phyloP scores from a whole-genome alignment of 2,797 vertebrate genomes.

The Pelobates cultripes region DNA sequence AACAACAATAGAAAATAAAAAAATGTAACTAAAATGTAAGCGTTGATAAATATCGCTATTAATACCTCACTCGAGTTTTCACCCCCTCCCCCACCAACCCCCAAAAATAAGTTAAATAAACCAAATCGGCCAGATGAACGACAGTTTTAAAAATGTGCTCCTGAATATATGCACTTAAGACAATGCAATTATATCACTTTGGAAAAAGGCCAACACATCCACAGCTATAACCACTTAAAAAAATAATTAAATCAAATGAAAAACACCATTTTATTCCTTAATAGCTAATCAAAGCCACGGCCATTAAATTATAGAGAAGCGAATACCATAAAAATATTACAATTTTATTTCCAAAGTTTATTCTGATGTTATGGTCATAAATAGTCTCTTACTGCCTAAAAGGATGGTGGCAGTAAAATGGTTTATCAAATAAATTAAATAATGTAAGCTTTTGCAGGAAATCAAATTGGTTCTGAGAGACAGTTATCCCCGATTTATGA shows the following conservation, averaged over 20 bases:
- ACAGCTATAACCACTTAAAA: conserved; percentile 20
- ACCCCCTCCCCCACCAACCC: neutral
- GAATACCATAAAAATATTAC: conserved; percentile 25
- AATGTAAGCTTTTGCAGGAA: conserved; percentile 9
- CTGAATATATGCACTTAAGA: conserved; percentile 25
- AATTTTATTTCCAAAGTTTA: conserved; percentile 29
- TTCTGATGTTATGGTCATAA: conserved; percentile 22
- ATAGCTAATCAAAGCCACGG: conserved; percentile 31
- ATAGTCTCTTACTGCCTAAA: conserved; percentile 21
- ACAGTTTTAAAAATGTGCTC: conserved; percentile 13
- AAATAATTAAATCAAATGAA: conserved; percentile 38
- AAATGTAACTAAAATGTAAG: too few species aligned
- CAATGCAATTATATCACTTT: conserved; percentile 38
- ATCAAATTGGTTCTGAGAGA: neutral
- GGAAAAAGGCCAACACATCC: conserved; percentile 26
- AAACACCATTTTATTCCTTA: conserved; percentile 38
- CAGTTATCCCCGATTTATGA: neutral
- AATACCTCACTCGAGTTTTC: neutral
- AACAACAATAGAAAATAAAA: too few species aligned
- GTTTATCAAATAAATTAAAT: conserved; percentile 11
- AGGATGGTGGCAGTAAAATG: neutral
- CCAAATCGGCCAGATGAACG: conserved; percentile 8
- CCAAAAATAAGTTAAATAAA: conserved; percentile 27
- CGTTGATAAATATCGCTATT: neutral
- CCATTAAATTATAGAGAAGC: conserved; percentile 20